Conservation (phyloP, 2,797 vertebrate genomes). For the Falco columbarius region DNA sequence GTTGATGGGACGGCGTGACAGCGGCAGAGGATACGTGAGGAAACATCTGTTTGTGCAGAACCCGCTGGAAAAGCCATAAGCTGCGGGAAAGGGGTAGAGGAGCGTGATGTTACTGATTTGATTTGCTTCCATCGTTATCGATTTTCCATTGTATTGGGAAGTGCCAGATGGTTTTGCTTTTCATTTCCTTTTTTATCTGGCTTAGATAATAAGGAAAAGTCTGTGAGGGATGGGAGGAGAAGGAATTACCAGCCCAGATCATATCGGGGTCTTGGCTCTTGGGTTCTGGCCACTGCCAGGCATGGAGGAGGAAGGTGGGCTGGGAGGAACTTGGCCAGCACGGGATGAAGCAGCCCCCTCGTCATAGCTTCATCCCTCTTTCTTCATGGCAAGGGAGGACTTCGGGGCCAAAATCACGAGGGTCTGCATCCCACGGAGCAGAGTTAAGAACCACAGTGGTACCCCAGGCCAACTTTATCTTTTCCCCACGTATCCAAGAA, state of each 20-base stretch:
- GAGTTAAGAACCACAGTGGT: rapidly evolving
- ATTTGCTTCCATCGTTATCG: neutral
- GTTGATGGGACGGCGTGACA: neutral
- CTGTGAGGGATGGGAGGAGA: neutral
- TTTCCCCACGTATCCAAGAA: neutral
- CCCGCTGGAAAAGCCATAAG: neutral
- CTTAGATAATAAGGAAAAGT: neutral
- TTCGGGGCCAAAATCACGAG: neutral
- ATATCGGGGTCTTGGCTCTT: rapidly evolving
- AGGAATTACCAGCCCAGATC: neutral
- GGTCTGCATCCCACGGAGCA: neutral
- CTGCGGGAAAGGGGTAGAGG: neutral
- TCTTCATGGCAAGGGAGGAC: neutral
- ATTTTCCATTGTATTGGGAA: neutral
- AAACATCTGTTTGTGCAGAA: neutral
- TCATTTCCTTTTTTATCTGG: neutral
- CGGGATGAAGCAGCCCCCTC: neutral
- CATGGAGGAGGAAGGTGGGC: neutral
- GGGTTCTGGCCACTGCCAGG: neutral
- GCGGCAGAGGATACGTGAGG: neutral
- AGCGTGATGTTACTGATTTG: neutral
- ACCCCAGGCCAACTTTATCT: neutral
- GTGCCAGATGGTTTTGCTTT: neutral
- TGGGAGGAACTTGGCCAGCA: neutral
- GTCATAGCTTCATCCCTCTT: neutral